Base-by-base conservation (phyloP, 2,888 invertebrate species). In the Tachina fera region DNA sequence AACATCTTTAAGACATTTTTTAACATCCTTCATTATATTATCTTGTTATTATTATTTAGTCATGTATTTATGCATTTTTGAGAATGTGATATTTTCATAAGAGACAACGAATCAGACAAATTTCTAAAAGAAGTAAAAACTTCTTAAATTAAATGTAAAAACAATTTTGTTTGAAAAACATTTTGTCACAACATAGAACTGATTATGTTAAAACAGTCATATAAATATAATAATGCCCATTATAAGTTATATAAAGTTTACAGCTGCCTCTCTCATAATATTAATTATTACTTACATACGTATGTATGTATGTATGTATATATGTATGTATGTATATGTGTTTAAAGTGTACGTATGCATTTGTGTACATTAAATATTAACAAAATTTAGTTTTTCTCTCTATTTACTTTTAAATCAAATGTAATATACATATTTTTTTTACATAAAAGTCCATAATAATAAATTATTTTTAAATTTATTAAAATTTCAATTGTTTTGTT, bases 21-120 rank as follows among this genome's bases (percentile, higher is more conserved):
- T 86, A 72, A 72, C 68, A 75, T 86, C 83, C n/a, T 67, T 86
- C 67, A 67, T 86, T 70, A 61, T 87, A 75, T 49, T 88, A 77
- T 74, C 82, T 58, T 83, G 84, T 63, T 88, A 87, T 56, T 88
- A 87, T 72, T 87, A 84, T 87, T 79, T 88, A 84, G 84, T 87
- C 76, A 86, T 88, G 71, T 87, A 85, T 82, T 61, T 88, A 68
- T 88, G 86, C 83, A 80, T 84, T 84, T 85, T 84, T 81, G 79
- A 87, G 81, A 72, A 84, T 87, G 87, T 87, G 87, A 87, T 86
- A 85, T 84, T 77, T 76, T 84, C 72, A 56, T 87, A 68, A 74
- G n/a, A 31, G n/a, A 31, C 22, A 31, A 58, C 56, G 47, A 80
- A 31, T n/a, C 31, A 71, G 16, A 51, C 13, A 63, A 79, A 41